Percentiles rank a stretch among this genome's conserved stretches.
Conservation (phyloP, 2,888 invertebrate genomes). For the Xylota segnis region DNA sequence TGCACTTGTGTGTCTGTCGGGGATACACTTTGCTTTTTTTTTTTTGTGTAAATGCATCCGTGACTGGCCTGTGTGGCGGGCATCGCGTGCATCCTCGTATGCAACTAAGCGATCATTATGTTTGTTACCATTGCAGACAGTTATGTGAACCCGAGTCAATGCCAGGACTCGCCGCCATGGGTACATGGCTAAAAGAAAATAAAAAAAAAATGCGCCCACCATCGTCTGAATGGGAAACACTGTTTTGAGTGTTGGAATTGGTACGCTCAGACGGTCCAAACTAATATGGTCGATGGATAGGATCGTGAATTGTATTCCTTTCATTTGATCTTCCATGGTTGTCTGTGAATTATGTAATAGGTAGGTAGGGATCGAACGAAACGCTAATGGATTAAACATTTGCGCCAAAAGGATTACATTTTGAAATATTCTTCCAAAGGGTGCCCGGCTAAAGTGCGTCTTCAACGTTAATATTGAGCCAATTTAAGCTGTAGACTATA, state of each 20-base stretch:
- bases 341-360: constrained; percentile 28
- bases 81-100: constrained; percentile 33
- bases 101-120: constrained; percentile 27
- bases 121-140: constrained; percentile 39
- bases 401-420: background rate
- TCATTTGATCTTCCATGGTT: background rate
- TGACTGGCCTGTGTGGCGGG: background rate
- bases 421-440: background rate
- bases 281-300: constrained; percentile 6
- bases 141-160: constrained; percentile 15
- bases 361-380: background rate
- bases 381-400: background rate
- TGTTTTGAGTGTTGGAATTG: background rate
- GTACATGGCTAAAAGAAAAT: constrained; percentile 10
- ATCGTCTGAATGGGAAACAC: background rate
- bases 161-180: background rate
- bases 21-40: background rate
- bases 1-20: constrained; percentile 23
- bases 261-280: constrained; percentile 2
- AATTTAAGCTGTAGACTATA: no score
- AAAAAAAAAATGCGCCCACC: constrained; percentile 19
- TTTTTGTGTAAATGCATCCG: constrained; percentile 4
- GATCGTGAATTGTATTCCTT: constrained; percentile 16
- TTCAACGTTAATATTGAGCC: background rate
- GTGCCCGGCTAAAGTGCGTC: background rate